These are phyloP conservation scores for Mesoclemmys tuberculata DNA, from an alignment of 2,113 vertebrate species.

Conservation along the genomic window DNA sequence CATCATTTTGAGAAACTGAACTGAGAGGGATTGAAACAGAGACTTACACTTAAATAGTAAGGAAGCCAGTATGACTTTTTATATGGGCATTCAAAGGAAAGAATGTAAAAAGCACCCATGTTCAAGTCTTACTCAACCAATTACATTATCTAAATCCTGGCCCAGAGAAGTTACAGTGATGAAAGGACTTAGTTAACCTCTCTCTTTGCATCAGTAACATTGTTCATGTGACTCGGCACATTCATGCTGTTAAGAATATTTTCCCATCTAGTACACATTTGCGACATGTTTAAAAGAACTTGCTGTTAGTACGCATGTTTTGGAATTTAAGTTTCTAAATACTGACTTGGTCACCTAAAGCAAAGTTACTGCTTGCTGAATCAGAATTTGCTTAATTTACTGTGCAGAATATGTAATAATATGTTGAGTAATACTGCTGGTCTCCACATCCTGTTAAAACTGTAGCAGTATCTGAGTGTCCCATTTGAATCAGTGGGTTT, in stretches of 20 bases:
- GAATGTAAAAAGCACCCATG: slow-evolving; percentile 27
- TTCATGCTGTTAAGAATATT: neutral
- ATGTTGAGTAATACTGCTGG: neutral
- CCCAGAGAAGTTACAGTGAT: neutral
- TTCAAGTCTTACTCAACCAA: slow-evolving; percentile 9
- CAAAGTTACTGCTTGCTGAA: neutral
- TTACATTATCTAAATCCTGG: neutral
- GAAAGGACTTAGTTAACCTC: neutral
- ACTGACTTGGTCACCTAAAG: neutral
- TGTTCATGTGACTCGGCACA: neutral
- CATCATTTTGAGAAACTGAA: neutral
- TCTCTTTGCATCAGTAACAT: neutral
- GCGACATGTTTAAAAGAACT: neutral
- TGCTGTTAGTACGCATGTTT: neutral
- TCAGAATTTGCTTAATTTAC: neutral
- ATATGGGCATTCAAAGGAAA: neutral
- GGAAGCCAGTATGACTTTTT: neutral
- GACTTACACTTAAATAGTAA: neutral
- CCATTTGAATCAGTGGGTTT: neutral
- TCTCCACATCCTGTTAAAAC: neutral
- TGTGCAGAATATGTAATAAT: neutral
- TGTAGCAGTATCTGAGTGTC: neutral
- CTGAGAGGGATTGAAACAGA: neutral
- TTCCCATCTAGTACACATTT: neutral
- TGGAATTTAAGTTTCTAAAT: neutral